Base-by-base conservation (phyloP, 2,797 vertebrate species). In the Sebastolobus alascanus region DNA sequence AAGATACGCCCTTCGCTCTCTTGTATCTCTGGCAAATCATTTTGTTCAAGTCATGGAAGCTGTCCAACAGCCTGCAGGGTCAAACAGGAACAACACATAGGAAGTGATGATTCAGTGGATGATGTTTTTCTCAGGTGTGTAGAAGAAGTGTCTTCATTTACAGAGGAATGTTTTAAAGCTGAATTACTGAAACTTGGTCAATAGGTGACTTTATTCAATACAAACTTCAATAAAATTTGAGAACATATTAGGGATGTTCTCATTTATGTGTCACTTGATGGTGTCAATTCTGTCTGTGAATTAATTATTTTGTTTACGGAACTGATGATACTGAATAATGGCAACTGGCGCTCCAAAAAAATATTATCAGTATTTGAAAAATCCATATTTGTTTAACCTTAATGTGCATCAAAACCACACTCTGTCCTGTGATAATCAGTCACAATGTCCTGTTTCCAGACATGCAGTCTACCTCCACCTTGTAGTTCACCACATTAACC, bases 1-100 rank as follows among this genome's bases (percentile, higher is more conserved):
- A 89, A 14, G 95, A 95, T 75, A 92, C 84, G 12, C 89, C 90
- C 13, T 67, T 92, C 14, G 84, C 92, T 88, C 90, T 73, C 80
- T 94, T 95, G 81, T 95, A 92, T 79, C 93, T 91, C 80, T 93
- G 93, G 83, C 89, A 92, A 69, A 96, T 95, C 91, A 96, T 95
- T 87, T 94, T 94, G 90, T 96, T 95, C 86, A 96, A 81, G 88
- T 96, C 95, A 2, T 96, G 95, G 80, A 96, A 95, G 52, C 84
- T 75, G 37, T 96, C 95, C 89, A 96, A 82, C 60, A 96, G 79
- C 71, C 93, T 96, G 87, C 20, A 50, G 72, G 71, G 73, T 54
- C n/a, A 71, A 50, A 77, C 55, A 74, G 0, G 8, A 10, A 75
- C 63, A 56, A 64, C n/a, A 72, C 14, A 80, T 2, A 65, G 22